Evolutionary conservation across 2,797 vertebrate species (phyloP), one percentile per base, ranked within the genome.

Genomic region (Adelosebastes latens): DNA sequence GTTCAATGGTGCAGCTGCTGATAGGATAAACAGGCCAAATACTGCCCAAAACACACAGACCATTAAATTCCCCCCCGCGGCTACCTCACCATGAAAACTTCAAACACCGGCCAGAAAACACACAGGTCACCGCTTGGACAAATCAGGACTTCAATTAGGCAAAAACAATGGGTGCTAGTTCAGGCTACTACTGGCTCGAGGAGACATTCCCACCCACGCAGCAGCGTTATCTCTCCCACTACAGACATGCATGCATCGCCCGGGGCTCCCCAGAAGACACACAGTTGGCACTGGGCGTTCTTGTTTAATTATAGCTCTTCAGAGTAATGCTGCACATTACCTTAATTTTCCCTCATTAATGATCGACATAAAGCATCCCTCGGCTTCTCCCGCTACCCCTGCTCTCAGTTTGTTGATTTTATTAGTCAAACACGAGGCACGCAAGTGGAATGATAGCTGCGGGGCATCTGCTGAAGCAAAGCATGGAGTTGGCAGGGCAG

Each of bases 271-370:
- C 85, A 70, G 59, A 86, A 90, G 89, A 88, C 86, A 82, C 86
- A 86, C 89, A 90, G 88, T 84, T 91, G 90, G 92, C 92, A 92
- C 58, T 22, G 79, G 79, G 77, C 39, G 24, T 78, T 88, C 86
- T 80, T 73, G 86, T 90, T 94, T 91, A 93, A 95, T 95, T 94
- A 92, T 87, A 94, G 90, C 87, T 91, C 87, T 82, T 93, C 64
- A 90, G 89, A 91, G 77, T 79, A 84, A 88, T 82, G 75, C 82
- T 73, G 72, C 79, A 80, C 80, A 82, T 88, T 90, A 92, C 77
- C 71, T 89, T 90, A 27, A 84, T 93, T 92, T 88, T 64, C 75
- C 75, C 74, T 78, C 84, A 85, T 92, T 87, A 89, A 87, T 88
- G 83, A 90, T 78, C 74, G 77, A 89, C 87, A 89, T 81, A 91